Conservation (phyloP, 2,797 vertebrate genomes). For the Labroides dimidiatus region DNA sequence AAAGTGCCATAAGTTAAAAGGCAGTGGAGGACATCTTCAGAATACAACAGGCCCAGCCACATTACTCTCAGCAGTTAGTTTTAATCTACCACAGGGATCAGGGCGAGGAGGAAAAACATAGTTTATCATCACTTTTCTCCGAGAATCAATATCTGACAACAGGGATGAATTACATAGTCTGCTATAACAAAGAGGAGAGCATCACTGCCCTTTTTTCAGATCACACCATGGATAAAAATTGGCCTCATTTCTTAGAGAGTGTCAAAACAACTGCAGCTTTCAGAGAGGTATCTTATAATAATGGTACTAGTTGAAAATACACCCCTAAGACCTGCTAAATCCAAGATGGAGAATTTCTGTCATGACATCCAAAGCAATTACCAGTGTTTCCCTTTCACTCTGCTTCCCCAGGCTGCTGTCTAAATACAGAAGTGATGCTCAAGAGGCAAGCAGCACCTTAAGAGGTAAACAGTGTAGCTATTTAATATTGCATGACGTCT, state of each 20-base stretch:
- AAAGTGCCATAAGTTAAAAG: constrained; percentile 32
- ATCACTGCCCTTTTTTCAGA: constrained; percentile 16
- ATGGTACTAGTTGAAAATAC: constrained; percentile 16
- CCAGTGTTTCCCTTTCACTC: constrained; percentile 32
- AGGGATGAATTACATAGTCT: constrained; percentile 61
- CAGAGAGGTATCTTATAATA: constrained; percentile 15
- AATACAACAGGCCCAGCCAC: constrained; percentile 49
- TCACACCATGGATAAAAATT: constrained; percentile 27
- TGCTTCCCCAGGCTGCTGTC: constrained; percentile 42
- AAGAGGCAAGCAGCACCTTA: constrained; percentile 51
- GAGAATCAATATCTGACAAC: constrained; percentile 68
- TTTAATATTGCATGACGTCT: constrained; percentile 54
- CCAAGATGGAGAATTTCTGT: constrained; percentile 33
- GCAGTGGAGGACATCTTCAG: constrained; percentile 45
- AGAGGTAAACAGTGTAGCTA: constrained; percentile 51
- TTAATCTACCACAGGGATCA: constrained; percentile 59
- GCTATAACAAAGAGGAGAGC: constrained; percentile 50
- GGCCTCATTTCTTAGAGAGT: constrained; percentile 34
- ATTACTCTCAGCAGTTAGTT: constrained; percentile 56
- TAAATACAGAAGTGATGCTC: constrained; percentile 54
- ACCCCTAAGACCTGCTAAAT: constrained; percentile 29
- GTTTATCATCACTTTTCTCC: constrained; percentile 66
- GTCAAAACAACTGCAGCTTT: constrained; percentile 1
- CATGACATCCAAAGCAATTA: constrained; percentile 59
- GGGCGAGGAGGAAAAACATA: constrained; percentile 51